Evolutionary conservation across 2,113 vertebrate species (phyloP), one percentile per base, ranked within the genome.

Genomic region (Capreolus pygargus): DNA sequence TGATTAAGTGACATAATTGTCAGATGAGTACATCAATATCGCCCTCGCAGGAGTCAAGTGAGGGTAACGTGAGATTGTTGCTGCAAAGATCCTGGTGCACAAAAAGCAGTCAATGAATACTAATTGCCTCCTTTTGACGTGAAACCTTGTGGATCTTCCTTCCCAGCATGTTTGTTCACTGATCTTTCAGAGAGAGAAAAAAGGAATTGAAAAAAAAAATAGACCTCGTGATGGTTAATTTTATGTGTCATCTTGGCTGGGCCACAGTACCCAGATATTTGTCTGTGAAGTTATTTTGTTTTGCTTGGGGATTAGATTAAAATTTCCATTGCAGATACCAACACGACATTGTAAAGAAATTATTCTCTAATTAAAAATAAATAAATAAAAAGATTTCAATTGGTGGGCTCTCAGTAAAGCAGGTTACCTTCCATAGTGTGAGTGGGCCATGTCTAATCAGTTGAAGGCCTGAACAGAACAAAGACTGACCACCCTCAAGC

Each of bases 91-190:
- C 39, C 60, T 55, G 47, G 30, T 5, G 8, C 16, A 4, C 7
- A 7, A 39, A 7, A 11, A 50, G 23, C 27, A 1, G 10, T 27
- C 30, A 1, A 0, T 7, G 47, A 14, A 10, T 11, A 12, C 47
- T 10, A 27, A 12, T 13, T 23, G 55, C 50, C 60, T 52, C 45
- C 45, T 12, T 50, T 27, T 9, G 15, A 5, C 7, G 27, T 39
- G 57, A 50, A 54, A 21, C 30, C 19, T 33, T n/a, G 39, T 8
- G 11, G 21, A 7, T 33, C 10, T 36, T 45, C 23, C 81, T 79
- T 52, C 47, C 30, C 12, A 9, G 58, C 15, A 0, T 6, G 23
- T 9, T 6, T 1, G 0, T 27, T 25, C 33, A 1, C 8, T 3
- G 52, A 7, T 17, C 39, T 36, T 85, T 61, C 21, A 16, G 70